Evolutionary conservation across 2,888 invertebrate genomes (phyloP).

Genomic region (Drosophila atroscutellata): DNA sequence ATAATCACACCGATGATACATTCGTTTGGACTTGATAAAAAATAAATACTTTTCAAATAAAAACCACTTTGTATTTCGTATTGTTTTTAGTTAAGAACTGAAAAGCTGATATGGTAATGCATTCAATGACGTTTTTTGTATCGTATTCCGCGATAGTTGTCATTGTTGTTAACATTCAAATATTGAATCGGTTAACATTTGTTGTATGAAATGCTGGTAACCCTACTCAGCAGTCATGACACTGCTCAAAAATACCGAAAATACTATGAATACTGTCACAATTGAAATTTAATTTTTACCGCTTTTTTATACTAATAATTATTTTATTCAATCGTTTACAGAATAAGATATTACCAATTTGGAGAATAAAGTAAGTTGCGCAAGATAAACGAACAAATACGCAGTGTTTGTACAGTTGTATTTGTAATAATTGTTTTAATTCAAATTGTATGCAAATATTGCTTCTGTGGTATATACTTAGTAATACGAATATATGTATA

Average conservation of each 20-base stretch:
- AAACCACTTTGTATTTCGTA: background rate
- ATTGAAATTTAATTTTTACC: conserved; percentile 2
- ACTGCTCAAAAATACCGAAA: conserved; percentile 8
- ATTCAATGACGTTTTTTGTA: background rate
- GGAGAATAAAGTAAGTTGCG: conserved; percentile 5
- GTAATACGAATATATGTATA: conserved; percentile 36
- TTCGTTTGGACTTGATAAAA: background rate
- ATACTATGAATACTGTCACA: background rate
- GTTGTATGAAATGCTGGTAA: background rate
- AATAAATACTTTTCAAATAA: background rate
- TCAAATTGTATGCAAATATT: conserved; percentile 59
- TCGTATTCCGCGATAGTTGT: background rate
- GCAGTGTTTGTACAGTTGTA: conserved; percentile 18
- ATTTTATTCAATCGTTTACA: conserved; percentile 12
- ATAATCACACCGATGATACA: background rate
- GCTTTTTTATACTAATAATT: background rate
- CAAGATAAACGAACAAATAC: conserved; percentile 6
- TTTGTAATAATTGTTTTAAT: conserved; percentile 49
- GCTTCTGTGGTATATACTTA: conserved; percentile 53
- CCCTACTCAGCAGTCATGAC: background rate
- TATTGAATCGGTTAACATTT: conserved; percentile 1
- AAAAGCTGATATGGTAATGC: background rate
- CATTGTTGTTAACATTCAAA: background rate
- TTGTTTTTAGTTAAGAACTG: background rate
- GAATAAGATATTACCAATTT: conserved; percentile 11